Percentiles rank a stretch among this genome's conserved stretches.
Conservation (phyloP, 2,113 vertebrate species). For the Uropsilus gracilis region DNA sequence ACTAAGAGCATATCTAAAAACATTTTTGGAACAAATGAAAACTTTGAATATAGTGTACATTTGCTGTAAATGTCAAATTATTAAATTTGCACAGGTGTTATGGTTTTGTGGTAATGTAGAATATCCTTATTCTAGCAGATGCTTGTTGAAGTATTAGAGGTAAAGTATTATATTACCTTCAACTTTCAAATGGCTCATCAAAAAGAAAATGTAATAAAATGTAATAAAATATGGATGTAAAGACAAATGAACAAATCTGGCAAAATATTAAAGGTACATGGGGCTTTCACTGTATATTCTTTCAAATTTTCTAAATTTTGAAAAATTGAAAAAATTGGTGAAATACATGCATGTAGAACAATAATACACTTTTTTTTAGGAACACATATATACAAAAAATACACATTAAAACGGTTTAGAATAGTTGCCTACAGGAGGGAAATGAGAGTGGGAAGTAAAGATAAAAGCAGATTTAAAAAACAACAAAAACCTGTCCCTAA, state of each 20-base stretch:
- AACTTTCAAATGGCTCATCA: background rate
- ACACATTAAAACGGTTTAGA: background rate
- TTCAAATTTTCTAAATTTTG: background rate
- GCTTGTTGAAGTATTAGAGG: background rate
- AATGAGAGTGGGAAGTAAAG: background rate
- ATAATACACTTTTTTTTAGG: background rate
- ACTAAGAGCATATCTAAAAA: background rate
- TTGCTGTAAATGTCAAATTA: constrained; percentile 17
- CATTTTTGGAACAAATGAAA: background rate
- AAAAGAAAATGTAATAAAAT: background rate
- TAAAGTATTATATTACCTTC: background rate
- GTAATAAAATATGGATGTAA: background rate
- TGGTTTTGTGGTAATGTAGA: background rate
- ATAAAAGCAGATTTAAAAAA: background rate
- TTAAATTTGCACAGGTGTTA: constrained; percentile 23
- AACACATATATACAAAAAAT: constrained; percentile 14
- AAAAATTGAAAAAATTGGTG: background rate
- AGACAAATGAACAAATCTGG: background rate
- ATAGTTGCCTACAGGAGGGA: constrained; percentile 12
- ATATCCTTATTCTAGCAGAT: background rate
- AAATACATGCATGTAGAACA: constrained; percentile 6
- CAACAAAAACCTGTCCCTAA: background rate
- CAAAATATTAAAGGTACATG: constrained; percentile 38
- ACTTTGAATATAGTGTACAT: background rate
- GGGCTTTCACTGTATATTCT: constrained; percentile 15